Conservation (phyloP, 2,888 invertebrate genomes). For the Apamea crenata region DNA sequence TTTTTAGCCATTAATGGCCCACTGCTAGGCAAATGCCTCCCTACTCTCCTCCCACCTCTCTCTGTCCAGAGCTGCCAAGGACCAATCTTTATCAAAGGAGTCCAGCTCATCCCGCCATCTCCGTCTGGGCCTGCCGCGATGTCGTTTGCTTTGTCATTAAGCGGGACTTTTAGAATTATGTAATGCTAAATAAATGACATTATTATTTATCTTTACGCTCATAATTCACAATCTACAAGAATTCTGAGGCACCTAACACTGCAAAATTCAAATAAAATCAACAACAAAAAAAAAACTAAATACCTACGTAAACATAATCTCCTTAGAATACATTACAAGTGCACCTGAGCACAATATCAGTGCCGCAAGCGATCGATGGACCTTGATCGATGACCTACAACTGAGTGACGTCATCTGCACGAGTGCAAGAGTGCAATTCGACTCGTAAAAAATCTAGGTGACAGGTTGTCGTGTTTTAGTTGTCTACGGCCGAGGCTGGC, state of each 20-base stretch:
- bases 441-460: constrained; percentile 36
- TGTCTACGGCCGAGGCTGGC: constrained; percentile 19
- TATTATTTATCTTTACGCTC: neutral
- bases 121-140: too few relatives aligned
- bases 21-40: too few relatives aligned
- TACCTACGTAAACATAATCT: neutral
- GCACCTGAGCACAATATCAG: constrained; percentile 46
- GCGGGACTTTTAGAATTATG: too few relatives aligned
- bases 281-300: neutral
- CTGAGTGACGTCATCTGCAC: constrained; percentile 43
- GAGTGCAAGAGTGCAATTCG: constrained; percentile 2
- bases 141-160: too few relatives aligned
- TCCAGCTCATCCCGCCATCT: too few relatives aligned
- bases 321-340: constrained; percentile 27
- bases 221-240: neutral
- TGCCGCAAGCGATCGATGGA: constrained; percentile 43
- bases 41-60: too few relatives aligned
- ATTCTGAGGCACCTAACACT: neutral
- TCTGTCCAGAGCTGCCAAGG: too few relatives aligned
- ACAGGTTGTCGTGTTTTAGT: constrained; percentile 25
- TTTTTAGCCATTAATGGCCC: too few relatives aligned
- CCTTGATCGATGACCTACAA: constrained; percentile 58
- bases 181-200: neutral
- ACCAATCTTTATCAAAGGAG: too few relatives aligned
- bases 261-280: neutral